Percentiles rank a stretch among this genome's conserved stretches.
Evolutionary conservation across 2,113 vertebrate genomes (phyloP).

Genomic region (Apeltes quadracus): DNA sequence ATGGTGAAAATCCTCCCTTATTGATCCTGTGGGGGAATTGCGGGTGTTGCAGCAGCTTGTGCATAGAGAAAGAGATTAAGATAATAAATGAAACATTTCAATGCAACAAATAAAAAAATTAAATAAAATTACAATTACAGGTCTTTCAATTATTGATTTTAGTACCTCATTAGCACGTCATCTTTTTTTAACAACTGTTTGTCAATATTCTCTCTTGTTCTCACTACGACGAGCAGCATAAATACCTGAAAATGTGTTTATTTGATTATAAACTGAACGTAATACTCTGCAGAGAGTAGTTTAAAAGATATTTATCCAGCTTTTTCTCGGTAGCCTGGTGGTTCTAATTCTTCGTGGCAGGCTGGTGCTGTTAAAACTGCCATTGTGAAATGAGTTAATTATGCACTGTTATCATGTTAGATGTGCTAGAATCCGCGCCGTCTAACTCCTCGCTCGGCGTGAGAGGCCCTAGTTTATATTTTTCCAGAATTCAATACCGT

Average conservation of each 20-base stretch:
- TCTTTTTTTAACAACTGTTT: background rate
- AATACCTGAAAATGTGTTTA: constrained; percentile 14
- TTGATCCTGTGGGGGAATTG: too few relatives aligned
- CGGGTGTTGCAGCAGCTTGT: too few relatives aligned
- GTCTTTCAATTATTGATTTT: constrained; percentile 3
- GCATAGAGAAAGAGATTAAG: too few relatives aligned
- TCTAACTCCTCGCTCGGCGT: constrained; percentile 57
- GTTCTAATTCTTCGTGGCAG: constrained; percentile 7
- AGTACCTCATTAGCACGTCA: too few relatives aligned
- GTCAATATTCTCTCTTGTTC: background rate
- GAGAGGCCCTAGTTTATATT: constrained; percentile 66
- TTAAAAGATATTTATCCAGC: constrained; percentile 18
- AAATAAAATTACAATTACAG: too few relatives aligned
- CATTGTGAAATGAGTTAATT: constrained; percentile 64
- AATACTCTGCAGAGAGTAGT: constrained; percentile 2
- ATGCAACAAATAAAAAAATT: too few relatives aligned
- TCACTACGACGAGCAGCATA: background rate
- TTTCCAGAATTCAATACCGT: constrained; percentile 68
- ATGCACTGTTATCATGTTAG: constrained; percentile 50
- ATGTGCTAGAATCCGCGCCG: constrained; percentile 52
- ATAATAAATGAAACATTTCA: too few relatives aligned
- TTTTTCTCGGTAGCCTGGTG: constrained; percentile 15
- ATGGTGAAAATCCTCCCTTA: too few relatives aligned
- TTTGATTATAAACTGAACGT: background rate
- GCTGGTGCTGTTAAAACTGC: constrained; percentile 46